Percentiles rank a stretch among this genome's conserved stretches.
These are phyloP conservation scores for Stomorhina lunata DNA, from an alignment of 2,888 invertebrate genomes.

Conservation along the genomic window DNA sequence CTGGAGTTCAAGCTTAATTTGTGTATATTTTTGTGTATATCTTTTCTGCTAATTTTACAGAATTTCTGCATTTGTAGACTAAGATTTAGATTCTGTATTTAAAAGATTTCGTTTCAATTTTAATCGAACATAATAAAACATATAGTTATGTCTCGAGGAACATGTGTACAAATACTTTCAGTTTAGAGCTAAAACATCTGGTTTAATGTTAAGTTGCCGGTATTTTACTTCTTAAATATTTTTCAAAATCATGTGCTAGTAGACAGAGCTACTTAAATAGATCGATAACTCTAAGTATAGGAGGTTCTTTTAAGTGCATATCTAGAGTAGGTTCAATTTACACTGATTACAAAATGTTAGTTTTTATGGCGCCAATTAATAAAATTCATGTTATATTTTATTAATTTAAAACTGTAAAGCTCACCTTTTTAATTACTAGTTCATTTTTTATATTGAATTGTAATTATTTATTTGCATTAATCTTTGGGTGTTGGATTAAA, in stretches of 20 bases:
- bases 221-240: background rate
- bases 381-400: background rate
- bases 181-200: conserved; percentile 57
- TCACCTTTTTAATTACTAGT: too few species aligned
- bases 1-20: conserved; percentile 53
- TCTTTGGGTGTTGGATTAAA: conserved; percentile 14
- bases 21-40: conserved; percentile 24
- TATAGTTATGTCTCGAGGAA: background rate
- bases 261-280: too few species aligned
- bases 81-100: background rate
- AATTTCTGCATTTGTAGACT: background rate
- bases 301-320: conserved; percentile 15
- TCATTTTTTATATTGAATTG: too few species aligned
- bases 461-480: too few species aligned
- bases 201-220: conserved; percentile 4
- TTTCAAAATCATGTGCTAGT: conserved; percentile 9
- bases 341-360: conserved; percentile 9
- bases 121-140: background rate
- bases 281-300: conserved; percentile 29
- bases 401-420: too few species aligned
- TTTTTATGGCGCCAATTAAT: background rate
- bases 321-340: background rate
- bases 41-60: background rate
- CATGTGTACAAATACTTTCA: conserved; percentile 8
- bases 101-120: background rate